Base-by-base conservation (phyloP, 1,140 invertebrate species). In the Bilobella aurantiaca region DNA sequence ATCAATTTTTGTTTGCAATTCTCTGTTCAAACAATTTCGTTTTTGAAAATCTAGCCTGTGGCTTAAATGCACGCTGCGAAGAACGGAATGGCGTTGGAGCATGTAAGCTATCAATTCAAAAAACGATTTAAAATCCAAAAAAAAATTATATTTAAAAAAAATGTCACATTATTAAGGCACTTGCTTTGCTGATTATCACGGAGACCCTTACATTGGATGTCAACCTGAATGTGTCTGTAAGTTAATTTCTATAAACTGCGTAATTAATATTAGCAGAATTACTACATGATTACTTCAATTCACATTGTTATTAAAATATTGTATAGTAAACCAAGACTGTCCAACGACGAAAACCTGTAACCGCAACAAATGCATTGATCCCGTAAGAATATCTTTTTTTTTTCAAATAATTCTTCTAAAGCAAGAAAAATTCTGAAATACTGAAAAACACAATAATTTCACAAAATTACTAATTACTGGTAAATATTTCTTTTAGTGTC, bases 331-430 rank as follows among this genome's bases (percentile, higher is more conserved):
- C 25, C 31, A 62, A 1, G 89, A 93, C 76, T 93, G 90, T 77
- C 81, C 84, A 18, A 81, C 86, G 69, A 84, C 90, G 74, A 87
- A 87, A 75, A 85, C 87, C 37, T 93, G 90, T 74, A 81, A 88
- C 62, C 83, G 85, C 71, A 89, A 89, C 68, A 90, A 89, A 75
- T 93, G 90, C 73, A 78, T 80, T 25, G 86, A 91, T 78, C 89
- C 89, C 5, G 49, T 53, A 23, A 23, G 49, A 53, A 16, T 53
- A 12, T 5, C 25, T 53, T n/a, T n/a, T n/a, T n/a, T n/a, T n/a
- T n/a, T n/a, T n/a, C n/a, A n/a, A n/a, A n/a, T n/a, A n/a, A n/a
- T n/a, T n/a, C n/a, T n/a, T n/a, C n/a, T n/a, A n/a, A n/a, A n/a
- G n/a, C n/a, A n/a, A n/a, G n/a, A n/a, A n/a, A n/a, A n/a, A n/a